phyloP scores from a whole-genome alignment of 2,888 invertebrate genomes.

The Clanis bilineata region DNA sequence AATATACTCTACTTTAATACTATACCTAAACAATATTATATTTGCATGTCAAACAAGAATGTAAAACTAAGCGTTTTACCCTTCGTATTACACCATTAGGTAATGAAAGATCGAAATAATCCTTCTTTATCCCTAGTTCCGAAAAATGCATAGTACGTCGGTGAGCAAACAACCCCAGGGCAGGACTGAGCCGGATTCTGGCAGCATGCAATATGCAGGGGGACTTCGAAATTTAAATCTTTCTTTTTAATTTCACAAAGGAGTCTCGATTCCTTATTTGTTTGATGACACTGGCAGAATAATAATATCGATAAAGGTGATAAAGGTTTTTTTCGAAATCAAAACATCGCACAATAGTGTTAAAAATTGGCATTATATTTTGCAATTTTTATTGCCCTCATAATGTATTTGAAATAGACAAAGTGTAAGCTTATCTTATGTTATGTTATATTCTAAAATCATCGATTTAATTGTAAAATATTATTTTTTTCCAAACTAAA shows the following conservation, averaged over 20 bases:
- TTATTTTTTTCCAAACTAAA: no score
- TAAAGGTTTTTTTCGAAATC: not conserved
- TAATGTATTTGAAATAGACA: no score
- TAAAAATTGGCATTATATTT: not conserved
- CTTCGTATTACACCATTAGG: conserved; percentile 30
- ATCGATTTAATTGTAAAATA: no score
- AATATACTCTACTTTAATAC: conserved; percentile 6
- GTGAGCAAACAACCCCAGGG: conserved; percentile 62
- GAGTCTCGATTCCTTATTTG: conserved; percentile 15
- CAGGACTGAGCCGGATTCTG: conserved; percentile 35
- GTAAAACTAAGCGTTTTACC: conserved; percentile 14
- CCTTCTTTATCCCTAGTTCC: conserved; percentile 43
- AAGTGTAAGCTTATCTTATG: no score
- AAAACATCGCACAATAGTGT: not conserved
- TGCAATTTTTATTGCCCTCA: not conserved
- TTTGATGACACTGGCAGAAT: conserved; percentile 12
- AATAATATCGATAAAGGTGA: conserved; percentile 21
- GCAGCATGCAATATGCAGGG: conserved; percentile 46
- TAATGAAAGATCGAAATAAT: conserved; percentile 71
- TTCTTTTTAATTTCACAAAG: conserved; percentile 26
- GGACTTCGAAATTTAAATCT: conserved; percentile 59
- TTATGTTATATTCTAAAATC: no score
- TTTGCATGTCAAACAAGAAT: conserved; percentile 6
- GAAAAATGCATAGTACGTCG: conserved; percentile 40
- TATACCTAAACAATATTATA: conserved; percentile 2